Evolutionary conservation across 2,888 invertebrate genomes (phyloP).

Genomic region (Chouioia cunea): DNA sequence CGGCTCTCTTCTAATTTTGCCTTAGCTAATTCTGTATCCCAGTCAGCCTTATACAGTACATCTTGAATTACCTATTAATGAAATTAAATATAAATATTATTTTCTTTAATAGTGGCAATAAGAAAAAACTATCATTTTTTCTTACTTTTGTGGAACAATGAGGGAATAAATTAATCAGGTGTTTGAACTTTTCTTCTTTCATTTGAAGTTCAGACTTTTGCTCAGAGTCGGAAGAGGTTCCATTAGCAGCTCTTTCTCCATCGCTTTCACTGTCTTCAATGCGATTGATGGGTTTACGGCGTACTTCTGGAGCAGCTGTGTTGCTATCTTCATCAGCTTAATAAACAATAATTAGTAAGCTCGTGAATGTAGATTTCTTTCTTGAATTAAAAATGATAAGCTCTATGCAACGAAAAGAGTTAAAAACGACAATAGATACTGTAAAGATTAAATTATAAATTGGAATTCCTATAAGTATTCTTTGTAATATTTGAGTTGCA

Average conservation of each 20-base stretch:
- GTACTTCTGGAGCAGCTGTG: slow-evolving; percentile 54
- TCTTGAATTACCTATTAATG: slow-evolving; percentile 61
- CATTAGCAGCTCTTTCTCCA: slow-evolving; percentile 53
- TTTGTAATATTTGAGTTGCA: neutral
- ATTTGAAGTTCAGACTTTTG: slow-evolving; percentile 52
- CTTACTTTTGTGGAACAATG: slow-evolving; percentile 73
- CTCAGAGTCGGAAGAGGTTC: slow-evolving; percentile 51
- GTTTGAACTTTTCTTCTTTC: slow-evolving; percentile 69
- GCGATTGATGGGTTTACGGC: slow-evolving; percentile 60
- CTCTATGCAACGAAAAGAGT: no score
- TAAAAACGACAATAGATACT: no score
- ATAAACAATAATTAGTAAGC: slow-evolving; percentile 16
- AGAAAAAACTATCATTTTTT: slow-evolving; percentile 40
- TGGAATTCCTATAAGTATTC: neutral
- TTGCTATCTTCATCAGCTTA: slow-evolving; percentile 66
- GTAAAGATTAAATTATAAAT: neutral
- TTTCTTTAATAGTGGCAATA: neutral
- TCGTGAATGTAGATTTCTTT: no score
- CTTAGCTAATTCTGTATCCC: slow-evolving; percentile 60
- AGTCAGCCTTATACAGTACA: slow-evolving; percentile 55
- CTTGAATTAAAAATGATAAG: no score
- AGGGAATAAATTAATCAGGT: slow-evolving; percentile 76
- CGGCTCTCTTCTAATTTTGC: slow-evolving; percentile 31
- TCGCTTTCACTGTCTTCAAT: slow-evolving; percentile 66
- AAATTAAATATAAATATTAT: slow-evolving; percentile 42